A percentile compares a stretch with the other conserved stretches of the same genome.
phyloP scores from a whole-genome alignment of 2,113 vertebrate genomes.

The Pungitius pungitius region DNA sequence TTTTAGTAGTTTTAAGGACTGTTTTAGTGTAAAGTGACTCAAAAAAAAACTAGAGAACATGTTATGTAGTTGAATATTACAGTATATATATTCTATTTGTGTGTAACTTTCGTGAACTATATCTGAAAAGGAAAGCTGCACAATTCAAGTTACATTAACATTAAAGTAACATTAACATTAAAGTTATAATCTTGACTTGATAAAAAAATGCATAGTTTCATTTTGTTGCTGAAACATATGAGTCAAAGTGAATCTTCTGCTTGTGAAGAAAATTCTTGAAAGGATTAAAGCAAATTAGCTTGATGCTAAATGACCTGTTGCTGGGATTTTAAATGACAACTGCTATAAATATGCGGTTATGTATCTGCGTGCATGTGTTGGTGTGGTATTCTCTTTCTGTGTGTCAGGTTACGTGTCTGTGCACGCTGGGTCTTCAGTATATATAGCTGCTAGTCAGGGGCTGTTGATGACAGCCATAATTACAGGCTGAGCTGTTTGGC shows the following conservation, averaged over 20 bases:
- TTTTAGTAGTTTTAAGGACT: background rate
- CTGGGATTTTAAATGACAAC: constrained; percentile 37
- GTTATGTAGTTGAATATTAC: background rate
- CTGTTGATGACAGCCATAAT: constrained; percentile 81
- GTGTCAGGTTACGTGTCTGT: background rate
- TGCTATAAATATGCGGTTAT: constrained; percentile 19
- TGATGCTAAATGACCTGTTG: constrained; percentile 30
- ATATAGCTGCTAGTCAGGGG: constrained; percentile 77
- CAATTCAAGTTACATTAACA: background rate
- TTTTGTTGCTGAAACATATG: background rate
- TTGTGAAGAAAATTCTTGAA: constrained; percentile 19
- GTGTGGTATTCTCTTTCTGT: background rate
- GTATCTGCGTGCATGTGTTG: background rate
- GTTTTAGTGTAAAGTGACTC: too few relatives aligned
- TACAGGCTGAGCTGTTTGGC: constrained; percentile 74
- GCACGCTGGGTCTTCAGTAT: constrained; percentile 58
- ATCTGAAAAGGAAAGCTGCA: background rate
- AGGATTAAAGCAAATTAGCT: constrained; percentile 6
- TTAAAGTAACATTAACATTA: background rate
- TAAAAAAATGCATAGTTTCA: background rate
- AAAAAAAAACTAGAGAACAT: background rate
- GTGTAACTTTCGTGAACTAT: background rate
- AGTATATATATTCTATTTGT: background rate
- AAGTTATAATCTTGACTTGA: background rate
- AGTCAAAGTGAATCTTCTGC: constrained; percentile 1